Evolutionary conservation across 1,140 invertebrate genomes (phyloP), one percentile per base, ranked within the genome.

Genomic region (Wiebesia pumilae): DNA sequence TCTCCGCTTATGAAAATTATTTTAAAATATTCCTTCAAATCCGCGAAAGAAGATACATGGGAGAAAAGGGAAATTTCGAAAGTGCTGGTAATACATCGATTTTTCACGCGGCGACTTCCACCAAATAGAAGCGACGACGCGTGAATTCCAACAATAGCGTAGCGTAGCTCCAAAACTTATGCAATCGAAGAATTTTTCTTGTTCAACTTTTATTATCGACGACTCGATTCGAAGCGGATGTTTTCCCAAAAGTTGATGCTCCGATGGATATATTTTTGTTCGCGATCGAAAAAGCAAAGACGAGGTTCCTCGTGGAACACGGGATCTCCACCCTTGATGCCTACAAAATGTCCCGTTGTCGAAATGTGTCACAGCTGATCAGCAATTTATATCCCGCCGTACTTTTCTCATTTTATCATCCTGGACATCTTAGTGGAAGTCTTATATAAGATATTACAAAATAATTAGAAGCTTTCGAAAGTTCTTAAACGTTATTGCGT

Each of bases 141-240:
- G 83, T 65, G 77, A 71, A 85, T 79, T 71, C 71, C 75, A 43
- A 85, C 83, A 85, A 85, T 80, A 58, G 77, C 33, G 75, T 79
- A 85, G 71, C 83, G n/a, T n/a, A 80, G 83, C 77, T 69, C 51
- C 40, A 77, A 67, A 51, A 67, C 62, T 77, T 33, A 43, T 27
- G 83, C 83, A 71, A 85, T 80, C 77, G 75, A 85, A 54, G 77
- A 80, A 85, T 85, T 51, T 69, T 80, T 51, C 83, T 67, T 40
- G 47, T 35, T 35, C 62, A 69, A 77, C 40, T 69, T 47, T 77
- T 71, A 85, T 85, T 85, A 85, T 85, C 62, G 62, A 35, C 83
- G 38, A 58, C 38, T 24, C 58, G 19, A 58, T 69, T 83, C 43
- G 14, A 83, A 75, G 51, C 51, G 82, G 82, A 84, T 84, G 54